Conservation (phyloP, 2,888 invertebrate species). For the Gymnosoma rotundatum region DNA sequence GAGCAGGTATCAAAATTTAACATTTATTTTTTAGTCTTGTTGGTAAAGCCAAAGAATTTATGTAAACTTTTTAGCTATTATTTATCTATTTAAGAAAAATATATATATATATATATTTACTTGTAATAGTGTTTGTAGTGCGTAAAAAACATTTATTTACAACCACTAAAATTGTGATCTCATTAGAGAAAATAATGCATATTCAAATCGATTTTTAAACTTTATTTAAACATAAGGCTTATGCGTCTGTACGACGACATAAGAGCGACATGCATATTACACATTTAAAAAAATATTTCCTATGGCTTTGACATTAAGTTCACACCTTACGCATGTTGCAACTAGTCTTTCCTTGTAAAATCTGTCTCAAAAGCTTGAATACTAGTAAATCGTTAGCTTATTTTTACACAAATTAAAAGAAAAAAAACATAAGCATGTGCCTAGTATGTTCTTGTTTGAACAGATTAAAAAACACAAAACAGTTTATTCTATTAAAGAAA, state of each 20-base stretch:
- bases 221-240: neutral
- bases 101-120: too few species aligned
- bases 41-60: neutral
- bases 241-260: neutral
- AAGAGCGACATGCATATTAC: neutral
- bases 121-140: too few species aligned
- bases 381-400: too few species aligned
- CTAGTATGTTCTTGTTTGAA: too few species aligned
- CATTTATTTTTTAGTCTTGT: neutral
- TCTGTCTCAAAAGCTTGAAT: too few species aligned
- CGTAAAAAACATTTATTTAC: neutral
- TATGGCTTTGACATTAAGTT: neutral
- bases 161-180: neutral
- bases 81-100: too few species aligned
- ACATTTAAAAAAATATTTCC: neutral
- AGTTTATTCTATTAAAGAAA: too few species aligned
- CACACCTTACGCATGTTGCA: too few species aligned
- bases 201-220: neutral
- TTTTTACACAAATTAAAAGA: too few species aligned
- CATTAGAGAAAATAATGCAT: neutral
- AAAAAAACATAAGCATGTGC: too few species aligned
- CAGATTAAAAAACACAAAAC: too few species aligned
- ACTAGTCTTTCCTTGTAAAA: too few species aligned
- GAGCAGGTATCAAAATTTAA: neutral
- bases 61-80: neutral